phyloP scores from a whole-genome alignment of 2,888 invertebrate genomes.

The Ophion obscuratus region DNA sequence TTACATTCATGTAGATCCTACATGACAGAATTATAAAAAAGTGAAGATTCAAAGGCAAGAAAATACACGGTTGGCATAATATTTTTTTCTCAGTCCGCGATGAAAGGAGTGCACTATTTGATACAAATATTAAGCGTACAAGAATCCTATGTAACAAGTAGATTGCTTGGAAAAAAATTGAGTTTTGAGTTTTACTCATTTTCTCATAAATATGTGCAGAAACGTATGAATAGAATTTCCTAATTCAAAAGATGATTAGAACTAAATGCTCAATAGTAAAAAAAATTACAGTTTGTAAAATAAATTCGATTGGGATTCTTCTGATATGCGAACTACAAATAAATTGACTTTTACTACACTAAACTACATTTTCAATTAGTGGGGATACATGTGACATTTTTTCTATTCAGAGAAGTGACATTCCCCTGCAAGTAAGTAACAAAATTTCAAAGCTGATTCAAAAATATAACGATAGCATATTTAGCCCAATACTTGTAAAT shows the following conservation, averaged over 20 bases:
- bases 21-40: not conserved
- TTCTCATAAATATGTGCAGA: not conserved
- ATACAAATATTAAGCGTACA: too few species aligned
- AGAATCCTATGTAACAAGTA: not conserved
- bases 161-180: not conserved
- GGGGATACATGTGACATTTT: not conserved
- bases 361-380: constrained; percentile 3
- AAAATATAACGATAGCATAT: not conserved
- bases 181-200: not conserved
- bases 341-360: not conserved
- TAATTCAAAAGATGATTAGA: not conserved
- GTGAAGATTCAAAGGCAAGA: too few species aligned
- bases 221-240: not conserved
- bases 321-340: not conserved
- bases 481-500: not conserved
- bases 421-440: not conserved
- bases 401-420: not conserved
- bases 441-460: not conserved
- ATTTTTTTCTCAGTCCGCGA: too few species aligned
- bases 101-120: too few species aligned
- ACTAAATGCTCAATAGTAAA: not conserved
- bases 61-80: too few species aligned
- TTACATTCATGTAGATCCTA: not conserved
- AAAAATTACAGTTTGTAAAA: not conserved
- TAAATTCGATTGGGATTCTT: not conserved